Conservation (phyloP, 1,140 invertebrate genomes). For the Papilio aristodemus region DNA sequence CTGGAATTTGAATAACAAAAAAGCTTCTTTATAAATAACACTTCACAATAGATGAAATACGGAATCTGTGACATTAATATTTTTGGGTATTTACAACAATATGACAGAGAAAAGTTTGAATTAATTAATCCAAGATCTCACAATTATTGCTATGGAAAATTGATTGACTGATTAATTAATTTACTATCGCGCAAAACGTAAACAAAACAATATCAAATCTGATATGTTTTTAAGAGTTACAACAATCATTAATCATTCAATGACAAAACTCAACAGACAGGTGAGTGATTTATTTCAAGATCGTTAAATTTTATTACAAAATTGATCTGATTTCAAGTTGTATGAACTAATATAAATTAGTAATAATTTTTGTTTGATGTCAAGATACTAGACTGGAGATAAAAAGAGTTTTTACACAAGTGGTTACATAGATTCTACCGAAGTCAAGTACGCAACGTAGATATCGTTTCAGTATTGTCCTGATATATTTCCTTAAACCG, state of each 20-base stretch:
- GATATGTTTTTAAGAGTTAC: not conserved
- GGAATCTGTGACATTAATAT: not conserved
- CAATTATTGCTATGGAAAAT: too few species aligned
- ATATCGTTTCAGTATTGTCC: too few species aligned
- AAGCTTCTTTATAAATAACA: not conserved
- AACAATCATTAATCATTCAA: constrained; percentile 7
- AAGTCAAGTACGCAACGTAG: too few species aligned
- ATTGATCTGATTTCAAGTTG: not conserved
- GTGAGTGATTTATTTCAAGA: not conserved
- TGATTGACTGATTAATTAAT: too few species aligned
- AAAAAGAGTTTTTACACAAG: too few species aligned
- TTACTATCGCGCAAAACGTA: not conserved
- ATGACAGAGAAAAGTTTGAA: too few species aligned
- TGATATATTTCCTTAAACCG: too few species aligned
- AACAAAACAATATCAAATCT: not conserved
- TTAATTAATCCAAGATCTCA: too few species aligned
- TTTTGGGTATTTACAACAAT: too few species aligned
- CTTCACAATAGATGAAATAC: not conserved
- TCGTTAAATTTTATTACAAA: not conserved
- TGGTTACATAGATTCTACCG: too few species aligned
- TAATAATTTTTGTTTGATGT: too few species aligned
- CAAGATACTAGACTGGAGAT: too few species aligned
- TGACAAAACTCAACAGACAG: not conserved
- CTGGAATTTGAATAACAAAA: constrained; percentile 12
- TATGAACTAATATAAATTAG: not conserved